Evolutionary conservation across 2,888 invertebrate species (phyloP).

Genomic region (Spisula subtruncata): DNA sequence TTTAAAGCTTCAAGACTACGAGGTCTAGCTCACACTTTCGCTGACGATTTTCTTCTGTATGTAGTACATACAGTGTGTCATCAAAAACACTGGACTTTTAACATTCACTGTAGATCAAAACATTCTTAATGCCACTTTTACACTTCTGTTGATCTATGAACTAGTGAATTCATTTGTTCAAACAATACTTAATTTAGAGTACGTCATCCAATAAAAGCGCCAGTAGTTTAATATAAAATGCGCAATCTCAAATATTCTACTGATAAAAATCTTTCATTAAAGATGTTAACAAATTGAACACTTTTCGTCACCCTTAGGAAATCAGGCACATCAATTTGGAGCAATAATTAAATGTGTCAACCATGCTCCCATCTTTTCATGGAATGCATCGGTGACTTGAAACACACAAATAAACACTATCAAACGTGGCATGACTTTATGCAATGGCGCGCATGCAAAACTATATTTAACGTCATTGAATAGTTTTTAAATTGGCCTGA

Average conservation of each 20-base stretch:
- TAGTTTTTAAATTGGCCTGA: not conserved
- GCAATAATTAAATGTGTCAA: not conserved
- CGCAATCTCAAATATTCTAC: not conserved
- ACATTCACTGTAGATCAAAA: not conserved
- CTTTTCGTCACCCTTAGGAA: not conserved
- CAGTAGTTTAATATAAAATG: not conserved
- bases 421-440: not conserved
- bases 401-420: not conserved
- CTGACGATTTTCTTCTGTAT: no score
- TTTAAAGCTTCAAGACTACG: no score
- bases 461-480: not conserved
- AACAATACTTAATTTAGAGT: not conserved
- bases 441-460: not conserved
- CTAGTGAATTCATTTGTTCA: not conserved
- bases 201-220: not conserved
- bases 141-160: not conserved
- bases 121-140: not conserved
- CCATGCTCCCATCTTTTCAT: not conserved
- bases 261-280: conserved; percentile 5
- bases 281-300: conserved; percentile 1
- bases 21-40: no score
- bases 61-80: no score
- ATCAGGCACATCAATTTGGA: not conserved
- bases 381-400: not conserved
- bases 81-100: not conserved